A percentile compares a stretch with the other conserved stretches of the same genome.
Conservation (phyloP, 2,888 invertebrate species). For the Synergus gifuensis region DNA sequence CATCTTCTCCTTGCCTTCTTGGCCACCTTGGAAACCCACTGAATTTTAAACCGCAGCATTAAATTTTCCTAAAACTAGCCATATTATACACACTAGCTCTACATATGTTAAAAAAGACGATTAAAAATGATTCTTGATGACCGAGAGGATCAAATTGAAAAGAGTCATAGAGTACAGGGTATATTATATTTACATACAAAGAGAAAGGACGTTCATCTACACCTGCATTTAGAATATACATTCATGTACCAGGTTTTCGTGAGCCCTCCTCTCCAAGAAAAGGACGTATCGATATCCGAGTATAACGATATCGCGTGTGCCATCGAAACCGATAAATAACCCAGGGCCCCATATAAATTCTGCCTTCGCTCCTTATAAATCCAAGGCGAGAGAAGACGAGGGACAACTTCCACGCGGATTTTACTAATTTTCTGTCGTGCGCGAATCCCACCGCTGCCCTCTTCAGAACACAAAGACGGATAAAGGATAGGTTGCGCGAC, state of each 20-base stretch:
- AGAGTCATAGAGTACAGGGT: constrained; percentile 41
- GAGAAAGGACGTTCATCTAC: constrained; percentile 41
- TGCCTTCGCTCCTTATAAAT: constrained; percentile 76
- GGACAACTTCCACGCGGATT: constrained; percentile 74
- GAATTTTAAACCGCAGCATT: no score
- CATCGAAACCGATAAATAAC: constrained; percentile 77
- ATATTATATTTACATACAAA: constrained; percentile 20
- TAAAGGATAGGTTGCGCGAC: constrained; percentile 60
- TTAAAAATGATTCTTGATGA: constrained; percentile 59
- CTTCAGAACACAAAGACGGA: constrained; percentile 61
- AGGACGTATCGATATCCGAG: constrained; percentile 75
- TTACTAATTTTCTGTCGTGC: constrained; percentile 76
- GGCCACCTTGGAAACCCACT: background rate
- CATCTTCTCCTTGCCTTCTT: constrained; percentile 46
- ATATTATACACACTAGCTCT: no score
- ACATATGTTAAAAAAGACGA: background rate
- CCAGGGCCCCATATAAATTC: constrained; percentile 72
- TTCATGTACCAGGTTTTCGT: constrained; percentile 57
- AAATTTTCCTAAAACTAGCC: no score
- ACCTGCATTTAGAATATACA: constrained; percentile 53
- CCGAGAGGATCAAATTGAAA: constrained; percentile 42
- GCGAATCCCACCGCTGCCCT: constrained; percentile 58
- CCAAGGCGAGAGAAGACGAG: constrained; percentile 67
- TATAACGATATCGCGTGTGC: constrained; percentile 74
- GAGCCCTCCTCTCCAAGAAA: constrained; percentile 53